Conservation (phyloP, 1,140 invertebrate species). For the Neodiprion virginianus region DNA sequence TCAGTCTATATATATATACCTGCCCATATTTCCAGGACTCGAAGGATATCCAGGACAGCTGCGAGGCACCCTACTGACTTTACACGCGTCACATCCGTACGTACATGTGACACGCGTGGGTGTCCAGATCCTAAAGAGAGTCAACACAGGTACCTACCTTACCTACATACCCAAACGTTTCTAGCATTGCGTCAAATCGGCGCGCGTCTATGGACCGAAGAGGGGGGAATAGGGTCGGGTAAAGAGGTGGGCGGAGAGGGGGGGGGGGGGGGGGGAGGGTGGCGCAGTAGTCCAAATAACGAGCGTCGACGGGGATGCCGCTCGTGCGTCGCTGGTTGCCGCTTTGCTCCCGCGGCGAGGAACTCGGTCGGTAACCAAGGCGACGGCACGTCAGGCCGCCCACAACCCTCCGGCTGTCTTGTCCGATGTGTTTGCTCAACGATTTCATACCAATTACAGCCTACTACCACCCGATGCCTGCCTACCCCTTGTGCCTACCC, state of each 20-base stretch:
- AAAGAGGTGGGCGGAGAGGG: neutral
- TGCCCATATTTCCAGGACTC: too few species aligned
- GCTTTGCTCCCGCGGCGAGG: neutral
- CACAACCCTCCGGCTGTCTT: constrained; percentile 57
- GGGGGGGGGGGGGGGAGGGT: neutral
- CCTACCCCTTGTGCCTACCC: neutral
- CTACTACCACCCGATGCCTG: constrained; percentile 37
- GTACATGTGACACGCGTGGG: too few species aligned
- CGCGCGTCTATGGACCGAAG: neutral
- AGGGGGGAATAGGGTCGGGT: neutral
- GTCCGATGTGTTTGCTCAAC: constrained; percentile 62
- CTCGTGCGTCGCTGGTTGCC: neutral
- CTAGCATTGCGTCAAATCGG: neutral
- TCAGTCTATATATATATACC: too few species aligned
- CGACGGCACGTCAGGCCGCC: constrained; percentile 60
- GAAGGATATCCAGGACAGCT: too few species aligned
- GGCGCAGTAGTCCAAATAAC: neutral
- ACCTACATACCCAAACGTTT: too few species aligned
- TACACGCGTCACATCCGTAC: too few species aligned
- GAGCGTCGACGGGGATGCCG: neutral
- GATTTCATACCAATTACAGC: constrained; percentile 63
- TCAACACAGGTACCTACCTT: too few species aligned
- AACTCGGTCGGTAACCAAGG: constrained; percentile 50
- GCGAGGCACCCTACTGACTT: too few species aligned
- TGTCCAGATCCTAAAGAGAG: too few species aligned